Evolutionary conservation across 2,888 invertebrate genomes (phyloP).

Genomic region (Blastobasis lacticolella): DNA sequence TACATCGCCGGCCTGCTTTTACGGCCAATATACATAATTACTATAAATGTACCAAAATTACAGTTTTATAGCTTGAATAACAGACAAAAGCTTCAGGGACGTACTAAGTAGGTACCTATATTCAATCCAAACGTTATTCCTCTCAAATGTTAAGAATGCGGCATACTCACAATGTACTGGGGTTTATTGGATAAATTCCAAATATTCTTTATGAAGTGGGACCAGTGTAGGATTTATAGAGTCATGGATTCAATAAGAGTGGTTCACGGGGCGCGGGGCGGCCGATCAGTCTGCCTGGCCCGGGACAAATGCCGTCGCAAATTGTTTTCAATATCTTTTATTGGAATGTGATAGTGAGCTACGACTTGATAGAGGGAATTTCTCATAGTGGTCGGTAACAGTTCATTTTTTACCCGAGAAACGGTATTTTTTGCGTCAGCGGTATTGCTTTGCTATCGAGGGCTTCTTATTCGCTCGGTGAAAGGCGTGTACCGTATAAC

Average conservation of each 20-base stretch:
- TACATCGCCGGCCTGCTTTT: too few relatives aligned
- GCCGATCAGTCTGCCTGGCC: slow-evolving; percentile 1
- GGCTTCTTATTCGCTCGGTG: too few relatives aligned
- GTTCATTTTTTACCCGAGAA: background rate
- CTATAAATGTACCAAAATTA: too few relatives aligned
- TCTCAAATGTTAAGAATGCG: too few relatives aligned
- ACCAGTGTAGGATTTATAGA: slow-evolving; percentile 1
- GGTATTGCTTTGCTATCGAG: too few relatives aligned
- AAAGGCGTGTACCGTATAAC: too few relatives aligned
- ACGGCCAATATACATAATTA: too few relatives aligned
- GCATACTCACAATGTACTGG: background rate
- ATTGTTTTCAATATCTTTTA: slow-evolving; percentile 43
- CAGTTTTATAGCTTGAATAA: too few relatives aligned
- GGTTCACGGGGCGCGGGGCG: background rate
- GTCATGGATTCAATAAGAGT: background rate
- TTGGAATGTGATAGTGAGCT: slow-evolving; percentile 34
- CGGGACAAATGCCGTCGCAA: slow-evolving; percentile 31
- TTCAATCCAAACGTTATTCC: too few relatives aligned
- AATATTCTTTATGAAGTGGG: background rate
- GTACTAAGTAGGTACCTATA: too few relatives aligned
- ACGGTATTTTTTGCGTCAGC: too few relatives aligned
- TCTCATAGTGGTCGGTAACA: slow-evolving; percentile 15
- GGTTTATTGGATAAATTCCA: background rate
- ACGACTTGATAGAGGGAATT: slow-evolving; percentile 25
- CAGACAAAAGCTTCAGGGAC: too few relatives aligned